Conservation (phyloP, 1,140 invertebrate species). For the Drosophila willistoni region DNA sequence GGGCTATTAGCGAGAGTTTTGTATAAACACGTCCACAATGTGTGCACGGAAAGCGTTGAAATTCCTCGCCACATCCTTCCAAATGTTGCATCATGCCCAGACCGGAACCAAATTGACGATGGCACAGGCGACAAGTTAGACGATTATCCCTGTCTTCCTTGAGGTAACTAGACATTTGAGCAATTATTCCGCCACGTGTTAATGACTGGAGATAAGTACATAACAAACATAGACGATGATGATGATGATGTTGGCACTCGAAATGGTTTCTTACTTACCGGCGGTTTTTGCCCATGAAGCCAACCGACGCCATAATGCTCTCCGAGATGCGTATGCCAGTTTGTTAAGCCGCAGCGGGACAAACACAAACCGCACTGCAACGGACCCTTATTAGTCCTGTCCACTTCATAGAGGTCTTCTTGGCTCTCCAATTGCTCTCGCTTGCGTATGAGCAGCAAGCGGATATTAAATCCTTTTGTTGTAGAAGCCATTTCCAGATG, state of each 20-base stretch:
- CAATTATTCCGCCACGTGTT: background rate
- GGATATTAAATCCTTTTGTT: slow-evolving; percentile 32
- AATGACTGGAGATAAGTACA: slow-evolving; percentile 5
- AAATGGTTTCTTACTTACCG: slow-evolving; percentile 32
- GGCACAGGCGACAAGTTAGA: background rate
- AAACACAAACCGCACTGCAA: slow-evolving; percentile 62
- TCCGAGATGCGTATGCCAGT: slow-evolving; percentile 42
- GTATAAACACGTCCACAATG: background rate
- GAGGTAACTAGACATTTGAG: slow-evolving; percentile 1
- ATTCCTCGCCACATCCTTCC: slow-evolving; percentile 13
- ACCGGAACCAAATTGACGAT: slow-evolving; percentile 1
- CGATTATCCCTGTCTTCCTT: background rate
- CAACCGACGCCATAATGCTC: slow-evolving; percentile 69
- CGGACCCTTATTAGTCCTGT: slow-evolving; percentile 5
- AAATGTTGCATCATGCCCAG: slow-evolving; percentile 13
- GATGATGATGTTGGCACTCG: too few species aligned
- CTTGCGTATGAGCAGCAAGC: slow-evolving; percentile 54
- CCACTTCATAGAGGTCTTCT: slow-evolving; percentile 39
- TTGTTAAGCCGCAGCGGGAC: slow-evolving; percentile 14
- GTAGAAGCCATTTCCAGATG: background rate
- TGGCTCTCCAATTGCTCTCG: slow-evolving; percentile 48
- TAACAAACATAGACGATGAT: too few species aligned
- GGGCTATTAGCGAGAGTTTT: background rate
- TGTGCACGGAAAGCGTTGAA: background rate
- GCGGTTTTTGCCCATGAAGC: slow-evolving; percentile 20